Percentiles rank a stretch among this genome's conserved stretches.
Evolutionary conservation across 2,113 vertebrate genomes (phyloP).

Genomic region (Chelonoidis abingdonii): DNA sequence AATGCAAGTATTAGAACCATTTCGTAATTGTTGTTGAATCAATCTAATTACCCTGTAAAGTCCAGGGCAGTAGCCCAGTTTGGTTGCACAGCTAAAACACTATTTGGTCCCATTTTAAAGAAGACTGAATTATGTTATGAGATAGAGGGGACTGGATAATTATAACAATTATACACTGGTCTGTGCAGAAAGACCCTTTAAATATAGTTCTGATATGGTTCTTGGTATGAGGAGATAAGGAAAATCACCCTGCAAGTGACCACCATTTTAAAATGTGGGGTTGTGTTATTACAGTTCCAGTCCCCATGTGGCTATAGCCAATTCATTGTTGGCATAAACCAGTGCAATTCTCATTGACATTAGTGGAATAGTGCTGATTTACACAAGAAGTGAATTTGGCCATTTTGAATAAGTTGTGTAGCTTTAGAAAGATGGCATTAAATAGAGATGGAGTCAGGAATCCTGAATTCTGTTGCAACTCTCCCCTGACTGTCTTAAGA

Average conservation of each 20-base stretch:
- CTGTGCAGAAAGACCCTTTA: neutral
- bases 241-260: neutral
- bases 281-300: neutral
- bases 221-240: slow-evolving; percentile 20
- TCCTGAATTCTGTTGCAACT: neutral
- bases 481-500: neutral
- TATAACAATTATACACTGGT: neutral
- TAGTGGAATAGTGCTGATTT: slow-evolving; percentile 28
- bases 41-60: slow-evolving; percentile 2
- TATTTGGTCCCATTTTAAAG: neutral
- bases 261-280: slow-evolving; percentile 1
- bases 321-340: neutral
- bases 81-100: neutral
- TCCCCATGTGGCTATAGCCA: slow-evolving; percentile 9
- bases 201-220: neutral
- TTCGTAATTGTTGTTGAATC: neutral
- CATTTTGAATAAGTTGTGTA: neutral
- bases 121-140: rapidly evolving
- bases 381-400: slow-evolving; percentile 30
- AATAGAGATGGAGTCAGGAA: neutral
- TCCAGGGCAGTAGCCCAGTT: neutral
- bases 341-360: neutral
- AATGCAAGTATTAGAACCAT: neutral
- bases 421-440: slow-evolving; percentile 29
- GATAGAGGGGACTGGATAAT: neutral